Conservation (phyloP, 2,888 invertebrate genomes). For the Lasius platythorax region DNA sequence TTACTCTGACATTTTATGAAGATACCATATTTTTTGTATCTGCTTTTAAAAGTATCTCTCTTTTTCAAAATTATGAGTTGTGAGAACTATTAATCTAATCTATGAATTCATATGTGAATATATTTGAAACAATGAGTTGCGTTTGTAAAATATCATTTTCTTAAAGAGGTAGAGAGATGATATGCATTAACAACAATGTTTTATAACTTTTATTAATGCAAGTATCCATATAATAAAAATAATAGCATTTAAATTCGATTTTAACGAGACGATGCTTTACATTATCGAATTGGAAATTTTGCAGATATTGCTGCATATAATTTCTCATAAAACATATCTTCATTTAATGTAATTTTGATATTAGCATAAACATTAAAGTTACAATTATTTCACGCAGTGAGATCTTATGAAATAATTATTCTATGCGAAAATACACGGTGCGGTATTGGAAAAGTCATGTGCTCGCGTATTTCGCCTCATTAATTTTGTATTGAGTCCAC, state of each 20-base stretch:
- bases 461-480: constrained; percentile 61
- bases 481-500: constrained; percentile 54
- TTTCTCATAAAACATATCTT: constrained; percentile 15
- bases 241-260: background rate
- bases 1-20: constrained; percentile 5
- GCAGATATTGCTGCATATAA: background rate
- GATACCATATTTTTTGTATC: background rate
- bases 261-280: background rate
- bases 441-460: constrained; percentile 45
- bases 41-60: background rate
- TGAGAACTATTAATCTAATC: background rate
- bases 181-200: background rate
- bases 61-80: background rate
- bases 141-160: background rate
- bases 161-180: background rate
- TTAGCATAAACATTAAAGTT: constrained; percentile 35
- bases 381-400: constrained; percentile 37
- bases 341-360: constrained; percentile 29
- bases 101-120: background rate
- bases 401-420: constrained; percentile 53
- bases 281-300: constrained; percentile 19
- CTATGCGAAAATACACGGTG: constrained; percentile 16
- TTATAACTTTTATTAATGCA: background rate
- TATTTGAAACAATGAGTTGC: background rate
- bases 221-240: background rate